Evolutionary conservation across 2,888 invertebrate species (phyloP).

Genomic region (Napeogenes sylphis): DNA sequence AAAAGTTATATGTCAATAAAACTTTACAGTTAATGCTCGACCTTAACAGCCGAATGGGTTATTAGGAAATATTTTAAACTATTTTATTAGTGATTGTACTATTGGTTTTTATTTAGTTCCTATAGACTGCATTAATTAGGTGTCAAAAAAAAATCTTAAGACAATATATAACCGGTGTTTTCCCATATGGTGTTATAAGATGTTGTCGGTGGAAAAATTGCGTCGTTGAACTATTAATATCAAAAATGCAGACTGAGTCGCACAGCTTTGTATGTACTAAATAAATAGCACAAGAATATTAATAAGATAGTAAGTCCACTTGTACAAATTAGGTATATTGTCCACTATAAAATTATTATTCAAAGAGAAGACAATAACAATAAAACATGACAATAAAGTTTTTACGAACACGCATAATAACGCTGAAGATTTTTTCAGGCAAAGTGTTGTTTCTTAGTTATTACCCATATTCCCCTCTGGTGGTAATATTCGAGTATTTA

Average conservation of each 20-base stretch:
- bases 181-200: not conserved
- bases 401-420: slow-evolving; percentile 2
- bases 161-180: not conserved
- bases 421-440: not conserved
- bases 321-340: not conserved
- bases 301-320: no score
- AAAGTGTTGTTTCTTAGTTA: not conserved
- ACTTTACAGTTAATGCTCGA: no score
- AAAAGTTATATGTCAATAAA: no score
- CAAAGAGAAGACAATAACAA: slow-evolving; percentile 3
- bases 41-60: no score
- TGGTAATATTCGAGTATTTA: not conserved
- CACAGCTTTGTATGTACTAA: no score
- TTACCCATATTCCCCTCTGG: not conserved
- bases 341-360: slow-evolving; percentile 6
- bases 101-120: no score
- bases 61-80: no score
- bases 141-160: no score
- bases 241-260: no score
- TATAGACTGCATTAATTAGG: no score
- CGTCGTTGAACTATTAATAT: no score
- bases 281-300: not conserved
- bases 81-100: no score
- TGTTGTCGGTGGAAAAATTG: not conserved
- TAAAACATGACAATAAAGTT: slow-evolving; percentile 4